phyloP scores from a whole-genome alignment of 2,888 invertebrate species.

The Diarsia brunnea region DNA sequence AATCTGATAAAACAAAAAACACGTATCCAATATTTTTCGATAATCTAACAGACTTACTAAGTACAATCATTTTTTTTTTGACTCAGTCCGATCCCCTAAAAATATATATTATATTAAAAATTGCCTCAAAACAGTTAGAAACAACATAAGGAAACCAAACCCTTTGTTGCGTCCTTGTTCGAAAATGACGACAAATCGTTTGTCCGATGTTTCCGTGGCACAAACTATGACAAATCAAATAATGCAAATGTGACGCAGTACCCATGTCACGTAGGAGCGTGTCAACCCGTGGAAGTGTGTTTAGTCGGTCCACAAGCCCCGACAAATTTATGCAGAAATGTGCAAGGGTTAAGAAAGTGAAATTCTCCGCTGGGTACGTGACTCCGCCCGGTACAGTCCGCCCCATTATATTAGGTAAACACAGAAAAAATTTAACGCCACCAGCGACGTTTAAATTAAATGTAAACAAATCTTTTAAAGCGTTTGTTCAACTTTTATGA shows the following conservation, averaged over 20 bases:
- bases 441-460: constrained; percentile 48
- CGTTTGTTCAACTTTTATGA: constrained; percentile 46
- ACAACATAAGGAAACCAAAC: neutral
- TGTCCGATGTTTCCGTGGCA: constrained; percentile 19
- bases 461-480: constrained; percentile 55
- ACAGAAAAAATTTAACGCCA: constrained; percentile 41
- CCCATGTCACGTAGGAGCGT: constrained; percentile 65
- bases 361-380: constrained; percentile 68
- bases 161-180: neutral
- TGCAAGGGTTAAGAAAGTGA: constrained; percentile 74
- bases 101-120: no score
- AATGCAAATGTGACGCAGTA: constrained; percentile 57
- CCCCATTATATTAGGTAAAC: constrained; percentile 45
- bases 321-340: constrained; percentile 76
- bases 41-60: no score
- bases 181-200: constrained; percentile 12
- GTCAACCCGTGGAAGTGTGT: constrained; percentile 66
- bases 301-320: constrained; percentile 65
- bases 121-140: neutral
- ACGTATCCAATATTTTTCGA: no score
- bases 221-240: constrained; percentile 60
- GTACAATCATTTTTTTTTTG: no score
- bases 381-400: constrained; percentile 60
- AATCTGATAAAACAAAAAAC: no score
- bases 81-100: no score